Evolutionary conservation across 2,113 vertebrate species (phyloP), one percentile per base, ranked within the genome.

Genomic region (Gobiocypris rarus): DNA sequence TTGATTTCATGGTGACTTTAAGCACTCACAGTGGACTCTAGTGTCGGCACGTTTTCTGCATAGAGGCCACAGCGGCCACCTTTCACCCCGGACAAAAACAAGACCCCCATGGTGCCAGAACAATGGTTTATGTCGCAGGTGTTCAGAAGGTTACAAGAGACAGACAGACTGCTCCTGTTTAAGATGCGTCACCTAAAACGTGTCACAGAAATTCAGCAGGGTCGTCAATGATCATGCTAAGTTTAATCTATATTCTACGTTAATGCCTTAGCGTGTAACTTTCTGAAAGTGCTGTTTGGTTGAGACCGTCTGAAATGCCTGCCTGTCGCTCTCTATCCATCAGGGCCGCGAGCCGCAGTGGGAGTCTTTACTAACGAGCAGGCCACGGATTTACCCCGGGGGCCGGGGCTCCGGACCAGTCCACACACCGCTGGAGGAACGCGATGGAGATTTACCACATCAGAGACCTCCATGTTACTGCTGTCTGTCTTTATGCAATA

Each of bases 251-350:
- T 45, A 19, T 63, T 26, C 4, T 45, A 8, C n/a, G 59, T 43
- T n/a, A 61, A 61, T 63, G n/a, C 4, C 19, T 28, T 26, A 9
- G 38, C 9, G 17, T n/a, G 31, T 22, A 48, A 22, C 2, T 31
- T 48, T 28, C 17, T 80, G 9, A 1, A n/a, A 65, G 41, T 75
- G 41, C 2, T 11, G 2, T 52, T 24, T 75, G 43, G 14, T 1
- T 26, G 45, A 26, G 26, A 6, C 38, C 8, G 41, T 65, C 14
- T 67, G 54, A 15, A 77, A 59, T 87, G 84, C 89, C 87, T 88
- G 89, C 75, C 90, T 93, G 93, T 95, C 92, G 87, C 88, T 92
- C 90, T 86, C 31, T 81, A 89, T 95, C 90, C 89, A 93, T 93
- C 93, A 94, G 45, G 17, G 41, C 54, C 15, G 1, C 17, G n/a